phyloP scores from a whole-genome alignment of 1,140 invertebrate genomes.

The Drosophila gunungcola region DNA sequence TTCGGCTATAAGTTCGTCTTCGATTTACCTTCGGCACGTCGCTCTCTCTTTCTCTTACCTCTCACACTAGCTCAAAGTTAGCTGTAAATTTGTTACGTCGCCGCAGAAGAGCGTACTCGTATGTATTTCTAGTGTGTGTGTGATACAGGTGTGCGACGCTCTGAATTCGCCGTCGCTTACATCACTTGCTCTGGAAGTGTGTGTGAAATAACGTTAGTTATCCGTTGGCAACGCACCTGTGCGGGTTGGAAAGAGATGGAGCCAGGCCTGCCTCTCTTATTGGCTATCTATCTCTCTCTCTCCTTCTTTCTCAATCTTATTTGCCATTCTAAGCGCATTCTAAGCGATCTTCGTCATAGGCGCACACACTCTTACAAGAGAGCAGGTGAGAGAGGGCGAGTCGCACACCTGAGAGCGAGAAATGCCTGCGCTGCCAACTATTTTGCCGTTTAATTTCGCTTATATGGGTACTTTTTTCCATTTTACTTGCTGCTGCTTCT shows the following conservation, averaged over 20 bases:
- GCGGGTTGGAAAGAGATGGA: slow-evolving; percentile 14
- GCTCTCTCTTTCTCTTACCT: slow-evolving; percentile 21
- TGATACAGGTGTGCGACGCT: slow-evolving; percentile 65
- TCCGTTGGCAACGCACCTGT: slow-evolving; percentile 64
- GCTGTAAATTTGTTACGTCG: slow-evolving; percentile 84
- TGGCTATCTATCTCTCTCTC: slow-evolving; percentile 11
- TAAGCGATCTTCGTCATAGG: slow-evolving; percentile 53
- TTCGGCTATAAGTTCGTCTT: slow-evolving; percentile 24
- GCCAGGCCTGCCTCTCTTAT: slow-evolving; percentile 4
- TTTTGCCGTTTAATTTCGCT: slow-evolving; percentile 82
- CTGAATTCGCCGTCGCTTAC: slow-evolving; percentile 77
- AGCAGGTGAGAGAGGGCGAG: not conserved
- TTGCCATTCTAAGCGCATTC: slow-evolving; percentile 81
- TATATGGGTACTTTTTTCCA: slow-evolving; percentile 72
- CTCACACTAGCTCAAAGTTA: slow-evolving; percentile 74
- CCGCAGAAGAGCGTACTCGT: slow-evolving; percentile 25
- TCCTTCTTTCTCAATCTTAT: slow-evolving; percentile 58
- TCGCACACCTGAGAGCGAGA: slow-evolving; percentile 37
- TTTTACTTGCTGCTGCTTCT: slow-evolving; percentile 42
- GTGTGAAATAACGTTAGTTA: slow-evolving; percentile 80
- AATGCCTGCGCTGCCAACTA: slow-evolving; percentile 75
- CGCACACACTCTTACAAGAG: slow-evolving; percentile 6
- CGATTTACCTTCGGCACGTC: slow-evolving; percentile 17
- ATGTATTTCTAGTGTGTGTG: slow-evolving; percentile 21
- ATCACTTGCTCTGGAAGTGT: slow-evolving; percentile 57